Conservation (phyloP, 2,797 vertebrate species). For the Enoplosus armatus region DNA sequence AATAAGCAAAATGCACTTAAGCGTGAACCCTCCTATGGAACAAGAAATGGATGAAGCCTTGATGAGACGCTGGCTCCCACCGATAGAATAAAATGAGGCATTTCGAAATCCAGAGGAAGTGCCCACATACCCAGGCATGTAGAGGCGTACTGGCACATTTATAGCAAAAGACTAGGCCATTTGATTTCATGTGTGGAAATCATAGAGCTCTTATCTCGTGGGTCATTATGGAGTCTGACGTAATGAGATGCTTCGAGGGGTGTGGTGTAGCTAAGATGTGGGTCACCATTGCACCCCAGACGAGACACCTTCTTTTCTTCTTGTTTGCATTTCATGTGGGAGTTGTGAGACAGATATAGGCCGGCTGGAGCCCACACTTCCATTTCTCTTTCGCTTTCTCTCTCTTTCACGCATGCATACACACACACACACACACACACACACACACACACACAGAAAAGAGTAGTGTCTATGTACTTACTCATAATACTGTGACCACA, state of each 20-base stretch:
- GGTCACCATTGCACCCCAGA: slow-evolving; percentile 76
- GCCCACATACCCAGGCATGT: slow-evolving; percentile 14
- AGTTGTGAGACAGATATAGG: slow-evolving; percentile 52
- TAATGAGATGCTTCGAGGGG: slow-evolving; percentile 65
- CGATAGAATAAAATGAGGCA: slow-evolving; percentile 68
- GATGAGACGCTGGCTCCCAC: slow-evolving; percentile 64
- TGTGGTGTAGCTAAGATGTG: slow-evolving; percentile 69
- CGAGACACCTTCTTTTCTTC: slow-evolving; percentile 50
- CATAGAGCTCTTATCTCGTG: slow-evolving; percentile 10
- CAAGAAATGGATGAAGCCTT: slow-evolving; percentile 43
- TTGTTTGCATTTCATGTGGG: slow-evolving; percentile 48
- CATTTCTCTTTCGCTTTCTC: neutral
- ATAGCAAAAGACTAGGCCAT: neutral
- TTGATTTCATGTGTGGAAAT: neutral
- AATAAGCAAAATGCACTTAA: neutral
- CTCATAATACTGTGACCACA: slow-evolving; percentile 64
- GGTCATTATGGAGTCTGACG: slow-evolving; percentile 73
- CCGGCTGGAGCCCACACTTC: slow-evolving; percentile 32
- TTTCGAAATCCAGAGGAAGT: slow-evolving; percentile 66
- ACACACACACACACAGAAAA: slow-evolving; percentile 1
- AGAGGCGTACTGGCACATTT: slow-evolving; percentile 1
- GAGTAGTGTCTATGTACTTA: slow-evolving; percentile 18
- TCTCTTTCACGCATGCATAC: neutral
- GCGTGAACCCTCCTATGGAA: neutral
- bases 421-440: slow-evolving; percentile 5